These are phyloP conservation scores for Aphidius ervi DNA, from an alignment of 1,140 invertebrate species.

Conservation along the genomic window DNA sequence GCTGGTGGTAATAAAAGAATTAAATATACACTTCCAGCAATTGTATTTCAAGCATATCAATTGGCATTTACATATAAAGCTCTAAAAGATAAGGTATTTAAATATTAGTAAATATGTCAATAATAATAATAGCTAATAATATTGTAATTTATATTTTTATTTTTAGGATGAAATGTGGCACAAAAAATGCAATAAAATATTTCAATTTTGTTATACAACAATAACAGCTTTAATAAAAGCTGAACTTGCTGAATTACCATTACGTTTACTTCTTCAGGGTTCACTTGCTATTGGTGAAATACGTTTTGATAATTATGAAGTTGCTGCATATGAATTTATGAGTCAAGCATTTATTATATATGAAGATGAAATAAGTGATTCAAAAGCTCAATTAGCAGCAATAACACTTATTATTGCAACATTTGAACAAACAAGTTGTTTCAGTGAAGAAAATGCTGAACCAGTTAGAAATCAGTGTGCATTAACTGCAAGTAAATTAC, in stretches of 20 bases:
- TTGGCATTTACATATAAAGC: conserved; percentile 82
- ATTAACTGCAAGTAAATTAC: conserved; percentile 86
- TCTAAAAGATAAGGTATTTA: conserved; percentile 55
- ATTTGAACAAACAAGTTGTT: conserved; percentile 90
- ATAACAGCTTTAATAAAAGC: conserved; percentile 91
- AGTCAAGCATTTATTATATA: conserved; percentile 97
- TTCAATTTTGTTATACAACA: conserved; percentile 95
- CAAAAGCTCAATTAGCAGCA: conserved; percentile 92
- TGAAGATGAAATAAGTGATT: conserved; percentile 98
- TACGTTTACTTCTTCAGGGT: conserved; percentile 92
- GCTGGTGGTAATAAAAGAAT: conserved; percentile 83
- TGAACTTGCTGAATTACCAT: conserved; percentile 86
- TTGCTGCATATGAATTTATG: conserved; percentile 97
- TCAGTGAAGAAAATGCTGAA: conserved; percentile 95
- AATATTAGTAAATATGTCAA: conserved; percentile 54
- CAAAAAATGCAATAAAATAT: conserved; percentile 97
- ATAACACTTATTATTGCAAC: conserved; percentile 95
- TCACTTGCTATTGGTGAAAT: conserved; percentile 90
- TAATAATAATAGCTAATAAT: conserved; percentile 5
- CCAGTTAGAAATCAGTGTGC: conserved; percentile 93
- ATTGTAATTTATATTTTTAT: not conserved
- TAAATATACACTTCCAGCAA: conserved; percentile 87
- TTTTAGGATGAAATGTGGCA: conserved; percentile 88
- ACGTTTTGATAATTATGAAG: conserved; percentile 90
- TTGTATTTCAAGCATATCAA: conserved; percentile 93